Evolutionary conservation across 2,888 invertebrate genomes (phyloP).

Genomic region (Trachelus troglodyta): DNA sequence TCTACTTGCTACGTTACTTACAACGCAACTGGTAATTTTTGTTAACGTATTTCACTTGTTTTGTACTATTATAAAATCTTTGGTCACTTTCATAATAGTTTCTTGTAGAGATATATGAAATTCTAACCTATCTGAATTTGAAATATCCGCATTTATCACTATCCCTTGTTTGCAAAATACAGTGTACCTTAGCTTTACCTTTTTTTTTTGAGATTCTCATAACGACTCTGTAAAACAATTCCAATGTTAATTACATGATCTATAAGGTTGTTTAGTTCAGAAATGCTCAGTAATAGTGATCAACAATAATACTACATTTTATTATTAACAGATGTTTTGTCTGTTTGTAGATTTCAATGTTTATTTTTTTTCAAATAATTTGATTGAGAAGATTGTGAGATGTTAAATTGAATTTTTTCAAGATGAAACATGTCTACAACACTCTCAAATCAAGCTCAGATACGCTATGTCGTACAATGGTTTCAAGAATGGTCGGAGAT

Average conservation of each 20-base stretch:
- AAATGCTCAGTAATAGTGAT: neutral
- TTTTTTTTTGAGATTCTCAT: too few species aligned
- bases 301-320: neutral
- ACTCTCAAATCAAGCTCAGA: constrained; percentile 76
- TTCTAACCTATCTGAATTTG: neutral
- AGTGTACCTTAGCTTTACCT: neutral
- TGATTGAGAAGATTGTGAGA: neutral
- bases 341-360: neutral
- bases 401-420: constrained; percentile 17
- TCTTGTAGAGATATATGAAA: neutral
- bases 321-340: neutral
- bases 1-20: neutral
- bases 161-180: neutral
- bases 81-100: neutral
- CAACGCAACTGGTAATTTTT: neutral
- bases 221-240: neutral
- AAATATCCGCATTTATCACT: neutral
- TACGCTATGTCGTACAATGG: constrained; percentile 87
- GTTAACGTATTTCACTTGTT: neutral
- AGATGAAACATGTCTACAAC: constrained; percentile 61
- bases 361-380: neutral
- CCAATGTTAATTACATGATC: neutral
- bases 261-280: neutral
- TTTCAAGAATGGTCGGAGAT: constrained; percentile 91
- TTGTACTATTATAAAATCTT: neutral